A percentile compares a stretch with the other conserved stretches of the same genome.
phyloP scores from a whole-genome alignment of 2,888 invertebrate species.

The Galerucella nymphaeae region DNA sequence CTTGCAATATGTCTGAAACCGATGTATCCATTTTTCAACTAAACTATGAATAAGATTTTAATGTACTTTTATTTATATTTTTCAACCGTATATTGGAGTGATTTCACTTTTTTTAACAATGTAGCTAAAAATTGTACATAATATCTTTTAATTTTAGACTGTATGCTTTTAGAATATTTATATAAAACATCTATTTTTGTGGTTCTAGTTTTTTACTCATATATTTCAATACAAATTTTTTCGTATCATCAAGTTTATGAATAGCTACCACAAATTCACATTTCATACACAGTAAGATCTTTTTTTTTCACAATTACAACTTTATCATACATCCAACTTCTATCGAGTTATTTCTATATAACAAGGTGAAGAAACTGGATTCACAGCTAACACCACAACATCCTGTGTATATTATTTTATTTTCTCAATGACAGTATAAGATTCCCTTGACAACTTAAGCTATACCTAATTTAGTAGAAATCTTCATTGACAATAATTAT shows the following conservation, averaged over 20 bases:
- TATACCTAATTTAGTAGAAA: no score
- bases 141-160: background rate
- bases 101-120: background rate
- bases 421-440: no score
- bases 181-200: constrained; percentile 1
- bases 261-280: background rate
- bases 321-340: no score
- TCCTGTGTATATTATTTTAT: no score
- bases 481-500: no score
- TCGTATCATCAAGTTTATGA: background rate
- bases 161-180: background rate
- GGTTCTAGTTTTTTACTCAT: background rate
- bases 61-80: background rate
- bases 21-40: background rate
- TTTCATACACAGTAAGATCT: background rate
- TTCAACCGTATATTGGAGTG: background rate
- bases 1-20: no score
- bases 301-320: no score
- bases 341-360: no score
- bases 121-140: background rate
- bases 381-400: no score
- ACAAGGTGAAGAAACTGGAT: no score
- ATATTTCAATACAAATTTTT: background rate
- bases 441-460: no score
- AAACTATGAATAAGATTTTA: background rate